Evolutionary conservation across 2,888 invertebrate genomes (phyloP).

Genomic region (Gari tellinella): DNA sequence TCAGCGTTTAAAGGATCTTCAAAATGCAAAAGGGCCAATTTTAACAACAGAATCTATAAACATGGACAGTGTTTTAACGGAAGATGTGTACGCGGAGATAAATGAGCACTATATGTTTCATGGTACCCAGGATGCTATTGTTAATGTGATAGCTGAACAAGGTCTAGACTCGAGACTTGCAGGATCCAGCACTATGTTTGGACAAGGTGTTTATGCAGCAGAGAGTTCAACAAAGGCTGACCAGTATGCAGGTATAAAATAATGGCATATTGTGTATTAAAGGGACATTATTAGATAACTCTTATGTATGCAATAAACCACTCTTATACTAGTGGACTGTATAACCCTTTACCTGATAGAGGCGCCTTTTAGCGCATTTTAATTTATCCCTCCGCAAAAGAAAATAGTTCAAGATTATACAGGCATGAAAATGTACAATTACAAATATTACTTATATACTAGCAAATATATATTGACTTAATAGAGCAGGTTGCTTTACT

Average conservation of each 20-base stretch:
- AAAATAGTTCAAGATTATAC: too few species aligned
- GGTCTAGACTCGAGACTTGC: constrained; percentile 61
- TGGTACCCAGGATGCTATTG: constrained; percentile 56
- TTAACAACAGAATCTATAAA: constrained; percentile 19
- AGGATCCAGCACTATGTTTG: constrained; percentile 62
- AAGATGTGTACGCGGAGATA: constrained; percentile 58
- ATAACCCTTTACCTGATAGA: too few species aligned
- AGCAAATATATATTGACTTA: too few species aligned
- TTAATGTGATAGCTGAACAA: constrained; percentile 53
- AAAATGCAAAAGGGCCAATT: constrained; percentile 34
- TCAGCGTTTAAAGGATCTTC: constrained; percentile 17
- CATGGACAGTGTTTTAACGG: constrained; percentile 8
- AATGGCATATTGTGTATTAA: too few species aligned
- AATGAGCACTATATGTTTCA: constrained; percentile 68
- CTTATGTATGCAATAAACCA: too few species aligned
- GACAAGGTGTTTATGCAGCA: constrained; percentile 62
- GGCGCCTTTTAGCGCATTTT: too few species aligned
- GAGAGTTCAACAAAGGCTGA: constrained; percentile 69
- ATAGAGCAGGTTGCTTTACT: too few species aligned
- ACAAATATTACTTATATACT: too few species aligned
- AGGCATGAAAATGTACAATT: too few species aligned
- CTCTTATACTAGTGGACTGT: too few species aligned
- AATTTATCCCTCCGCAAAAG: too few species aligned
- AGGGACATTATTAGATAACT: too few species aligned
- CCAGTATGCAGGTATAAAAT: constrained; percentile 67